A percentile compares a stretch with the other conserved stretches of the same genome.
phyloP scores from a whole-genome alignment of 2,113 vertebrate genomes.

The Raja brachyura region DNA sequence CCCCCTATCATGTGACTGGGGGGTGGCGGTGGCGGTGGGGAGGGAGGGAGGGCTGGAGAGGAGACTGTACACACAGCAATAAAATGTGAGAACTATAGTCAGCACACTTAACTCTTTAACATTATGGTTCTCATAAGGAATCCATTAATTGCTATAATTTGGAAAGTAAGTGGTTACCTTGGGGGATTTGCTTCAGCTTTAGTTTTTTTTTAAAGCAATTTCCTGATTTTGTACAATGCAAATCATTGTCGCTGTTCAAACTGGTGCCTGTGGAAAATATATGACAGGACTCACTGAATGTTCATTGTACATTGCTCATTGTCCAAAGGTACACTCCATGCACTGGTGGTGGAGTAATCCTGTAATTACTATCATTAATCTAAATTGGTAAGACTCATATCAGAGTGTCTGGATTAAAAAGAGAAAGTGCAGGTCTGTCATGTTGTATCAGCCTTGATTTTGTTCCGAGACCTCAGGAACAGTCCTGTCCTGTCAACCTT shows the following conservation, averaged over 20 bases:
- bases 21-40: neutral
- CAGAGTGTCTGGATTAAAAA: neutral
- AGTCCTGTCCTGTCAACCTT: too few species aligned
- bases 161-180: conserved; percentile 21
- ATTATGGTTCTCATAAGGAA: conserved; percentile 30
- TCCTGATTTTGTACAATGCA: conserved; percentile 24
- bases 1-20: conserved; percentile 2
- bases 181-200: conserved; percentile 22
- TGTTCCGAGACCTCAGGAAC: neutral
- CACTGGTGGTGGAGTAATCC: neutral
- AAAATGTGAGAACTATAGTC: neutral
- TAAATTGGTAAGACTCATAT: neutral
- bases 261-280: neutral
- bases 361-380: conserved; percentile 23
- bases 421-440: neutral
- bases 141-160: conserved; percentile 29
- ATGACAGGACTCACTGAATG: neutral
- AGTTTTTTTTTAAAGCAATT: neutral
- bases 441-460: neutral
- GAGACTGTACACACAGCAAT: neutral
- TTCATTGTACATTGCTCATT: neutral
- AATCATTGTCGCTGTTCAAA: conserved; percentile 16
- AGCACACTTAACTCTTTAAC: conserved; percentile 29
- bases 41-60: neutral
- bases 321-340: neutral